Conservation (phyloP, 1,140 invertebrate genomes). For the Oncopodura yosiiana region DNA sequence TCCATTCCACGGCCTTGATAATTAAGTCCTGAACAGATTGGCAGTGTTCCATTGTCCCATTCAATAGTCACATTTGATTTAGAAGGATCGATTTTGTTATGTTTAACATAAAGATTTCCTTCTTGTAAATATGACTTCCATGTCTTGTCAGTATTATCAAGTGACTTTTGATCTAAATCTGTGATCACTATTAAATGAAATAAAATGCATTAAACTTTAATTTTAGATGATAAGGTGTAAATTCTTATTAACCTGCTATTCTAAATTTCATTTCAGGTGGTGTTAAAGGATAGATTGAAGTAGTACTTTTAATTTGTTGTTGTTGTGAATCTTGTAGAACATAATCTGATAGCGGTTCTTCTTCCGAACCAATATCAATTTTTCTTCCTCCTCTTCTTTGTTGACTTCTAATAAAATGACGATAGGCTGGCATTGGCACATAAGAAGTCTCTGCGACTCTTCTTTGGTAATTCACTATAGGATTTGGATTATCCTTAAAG, state of each 20-base stretch:
- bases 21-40: constrained; percentile 58
- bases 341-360: too few relatives aligned
- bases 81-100: constrained; percentile 13
- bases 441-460: too few relatives aligned
- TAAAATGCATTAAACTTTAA: too few relatives aligned
- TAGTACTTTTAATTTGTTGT: too few relatives aligned
- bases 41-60: constrained; percentile 55
- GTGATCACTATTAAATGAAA: constrained; percentile 73
- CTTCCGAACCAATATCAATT: too few relatives aligned
- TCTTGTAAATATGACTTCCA: constrained; percentile 74
- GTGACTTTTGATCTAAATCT: too few relatives aligned
- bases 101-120: constrained; percentile 48
- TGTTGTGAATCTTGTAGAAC: too few relatives aligned
- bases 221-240: neutral
- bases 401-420: too few relatives aligned
- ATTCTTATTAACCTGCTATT: constrained; percentile 51
- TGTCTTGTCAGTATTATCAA: constrained; percentile 44
- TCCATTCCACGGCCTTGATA: constrained; percentile 92
- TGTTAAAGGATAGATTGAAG: constrained; percentile 18
- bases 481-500: too few relatives aligned
- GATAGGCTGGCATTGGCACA: too few relatives aligned
- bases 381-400: too few relatives aligned
- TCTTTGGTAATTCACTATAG: too few relatives aligned
- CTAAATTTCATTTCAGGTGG: constrained; percentile 48
- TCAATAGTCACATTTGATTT: constrained; percentile 42